Conservation (phyloP, 2,888 invertebrate genomes). For the Nebria salina region DNA sequence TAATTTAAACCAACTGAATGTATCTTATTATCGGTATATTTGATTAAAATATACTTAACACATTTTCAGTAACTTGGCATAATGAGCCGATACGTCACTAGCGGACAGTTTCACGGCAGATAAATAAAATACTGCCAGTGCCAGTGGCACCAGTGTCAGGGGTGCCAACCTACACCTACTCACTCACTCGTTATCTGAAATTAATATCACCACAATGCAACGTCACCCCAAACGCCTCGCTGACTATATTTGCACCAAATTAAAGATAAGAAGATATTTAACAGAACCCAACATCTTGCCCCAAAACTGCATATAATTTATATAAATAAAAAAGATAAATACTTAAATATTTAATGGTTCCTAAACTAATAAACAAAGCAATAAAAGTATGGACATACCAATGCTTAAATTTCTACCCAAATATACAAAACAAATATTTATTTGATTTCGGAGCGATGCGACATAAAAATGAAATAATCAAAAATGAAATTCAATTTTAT, state of each 20-base stretch:
- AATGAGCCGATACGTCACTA: slow-evolving; percentile 33
- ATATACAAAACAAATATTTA: neutral
- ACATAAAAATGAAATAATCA: too few relatives aligned
- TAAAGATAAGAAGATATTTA: neutral
- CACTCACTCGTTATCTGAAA: slow-evolving; percentile 24
- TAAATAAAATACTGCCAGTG: slow-evolving; percentile 19
- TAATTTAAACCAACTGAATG: neutral
- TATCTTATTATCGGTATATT: neutral
- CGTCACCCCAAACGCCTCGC: neutral
- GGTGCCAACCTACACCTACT: slow-evolving; percentile 25
- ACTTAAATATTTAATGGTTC: neutral
- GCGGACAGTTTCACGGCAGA: slow-evolving; percentile 25
- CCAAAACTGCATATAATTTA: neutral
- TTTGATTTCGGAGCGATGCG: too few relatives aligned
- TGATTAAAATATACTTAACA: neutral
- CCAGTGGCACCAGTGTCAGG: slow-evolving; percentile 9
- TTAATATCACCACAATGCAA: slow-evolving; percentile 23
- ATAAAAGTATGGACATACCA: neutral
- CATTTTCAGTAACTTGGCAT: slow-evolving; percentile 12
- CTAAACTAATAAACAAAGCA: neutral
- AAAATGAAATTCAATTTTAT: too few relatives aligned
- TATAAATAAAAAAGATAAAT: neutral
- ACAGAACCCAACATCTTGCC: neutral
- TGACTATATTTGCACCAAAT: neutral
- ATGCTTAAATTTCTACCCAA: neutral